Evolutionary conservation across 2,888 invertebrate genomes (phyloP).

Genomic region (Catotricha subobsoleta): DNA sequence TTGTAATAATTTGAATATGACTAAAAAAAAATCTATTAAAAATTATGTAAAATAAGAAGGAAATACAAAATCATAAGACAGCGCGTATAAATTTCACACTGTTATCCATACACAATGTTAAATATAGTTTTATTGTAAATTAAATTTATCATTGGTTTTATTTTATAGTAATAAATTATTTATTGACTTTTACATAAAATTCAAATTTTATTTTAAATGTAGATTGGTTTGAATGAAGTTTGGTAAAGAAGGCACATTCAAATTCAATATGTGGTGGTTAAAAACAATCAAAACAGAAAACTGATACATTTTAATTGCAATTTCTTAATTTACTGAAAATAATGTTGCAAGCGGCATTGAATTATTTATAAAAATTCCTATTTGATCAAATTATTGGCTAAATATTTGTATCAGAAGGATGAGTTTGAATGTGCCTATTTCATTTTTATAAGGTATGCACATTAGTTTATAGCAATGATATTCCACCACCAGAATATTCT

Average conservation of each 20-base stretch:
- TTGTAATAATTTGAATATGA: too few relatives aligned
- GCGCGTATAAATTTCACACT: constrained; percentile 13
- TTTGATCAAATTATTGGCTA: neutral
- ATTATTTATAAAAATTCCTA: neutral
- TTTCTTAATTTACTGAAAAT: too few relatives aligned
- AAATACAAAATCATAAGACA: constrained; percentile 19
- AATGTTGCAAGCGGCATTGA: too few relatives aligned
- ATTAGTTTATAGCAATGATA: constrained; percentile 6
- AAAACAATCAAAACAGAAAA: too few relatives aligned
- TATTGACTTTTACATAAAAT: too few relatives aligned
- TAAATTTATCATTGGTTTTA: neutral
- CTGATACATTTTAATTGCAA: too few relatives aligned
- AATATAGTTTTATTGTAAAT: neutral
- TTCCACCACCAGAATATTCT: constrained; percentile 72
- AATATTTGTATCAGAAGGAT: neutral
- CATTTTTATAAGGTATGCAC: too few relatives aligned
- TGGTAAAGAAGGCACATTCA: too few relatives aligned
- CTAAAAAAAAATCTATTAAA: constrained; percentile 21
- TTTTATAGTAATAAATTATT: neutral
- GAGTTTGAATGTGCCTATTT: too few relatives aligned
- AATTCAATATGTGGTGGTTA: too few relatives aligned
- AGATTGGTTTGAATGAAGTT: too few relatives aligned
- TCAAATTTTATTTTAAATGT: too few relatives aligned
- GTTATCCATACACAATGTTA: neutral
- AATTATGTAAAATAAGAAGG: constrained; percentile 28